Conservation (phyloP, 2,888 invertebrate species). For the Digitonthophagus gazella region DNA sequence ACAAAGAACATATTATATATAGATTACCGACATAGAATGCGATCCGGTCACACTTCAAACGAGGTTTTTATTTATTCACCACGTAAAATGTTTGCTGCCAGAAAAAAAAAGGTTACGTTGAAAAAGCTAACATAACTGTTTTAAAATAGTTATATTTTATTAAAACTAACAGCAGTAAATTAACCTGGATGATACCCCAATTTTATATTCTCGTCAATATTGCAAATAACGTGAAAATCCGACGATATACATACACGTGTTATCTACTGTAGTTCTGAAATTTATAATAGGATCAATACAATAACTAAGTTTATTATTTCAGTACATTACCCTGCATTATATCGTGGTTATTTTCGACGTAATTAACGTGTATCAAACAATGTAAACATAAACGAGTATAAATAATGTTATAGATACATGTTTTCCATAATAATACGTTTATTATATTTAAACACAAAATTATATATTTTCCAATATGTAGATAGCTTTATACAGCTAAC, state of each 20-base stretch:
- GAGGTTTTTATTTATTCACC: no score
- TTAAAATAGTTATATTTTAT: background rate
- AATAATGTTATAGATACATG: no score
- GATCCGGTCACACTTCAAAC: no score
- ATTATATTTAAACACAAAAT: no score
- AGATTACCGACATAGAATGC: no score
- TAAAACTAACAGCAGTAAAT: background rate
- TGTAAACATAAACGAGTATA: background rate
- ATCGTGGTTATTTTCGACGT: background rate
- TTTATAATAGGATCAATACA: background rate
- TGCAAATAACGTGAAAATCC: background rate
- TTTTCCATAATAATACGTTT: no score
- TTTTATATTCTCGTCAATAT: background rate
- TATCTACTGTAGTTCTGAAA: background rate
- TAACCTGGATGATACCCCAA: background rate
- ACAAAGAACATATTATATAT: no score
- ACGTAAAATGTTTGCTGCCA: no score
- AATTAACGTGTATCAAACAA: background rate
- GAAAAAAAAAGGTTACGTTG: no score
- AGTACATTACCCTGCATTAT: background rate
- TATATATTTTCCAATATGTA: no score
- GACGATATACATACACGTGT: background rate
- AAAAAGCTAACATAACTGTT: no score
- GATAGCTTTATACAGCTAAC: no score
- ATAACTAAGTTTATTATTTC: background rate